phyloP scores from a whole-genome alignment of 1,140 invertebrate species.

The Oedothorax gibbosus region DNA sequence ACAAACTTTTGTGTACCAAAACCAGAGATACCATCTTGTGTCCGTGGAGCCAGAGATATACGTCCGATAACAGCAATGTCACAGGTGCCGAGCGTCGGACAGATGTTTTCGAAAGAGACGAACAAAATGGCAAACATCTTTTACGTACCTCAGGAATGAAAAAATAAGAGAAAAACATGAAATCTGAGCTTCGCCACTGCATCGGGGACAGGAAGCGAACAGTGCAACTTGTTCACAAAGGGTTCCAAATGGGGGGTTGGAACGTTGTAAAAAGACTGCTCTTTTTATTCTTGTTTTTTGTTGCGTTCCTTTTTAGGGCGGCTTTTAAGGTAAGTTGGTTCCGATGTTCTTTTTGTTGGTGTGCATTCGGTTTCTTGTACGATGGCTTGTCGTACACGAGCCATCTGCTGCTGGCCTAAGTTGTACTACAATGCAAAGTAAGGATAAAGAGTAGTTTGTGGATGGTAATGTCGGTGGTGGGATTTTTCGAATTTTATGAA shows the following conservation, averaged over 20 bases:
- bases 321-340: constrained; percentile 16
- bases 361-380: constrained; percentile 17
- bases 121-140: constrained; percentile 26
- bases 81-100: constrained; percentile 22
- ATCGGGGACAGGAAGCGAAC: constrained; percentile 24
- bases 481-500: too few relatives aligned
- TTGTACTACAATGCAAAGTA: constrained; percentile 2
- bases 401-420: constrained; percentile 34
- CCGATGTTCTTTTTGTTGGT: constrained; percentile 53
- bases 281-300: constrained; percentile 19
- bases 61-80: constrained; percentile 18
- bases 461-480: constrained; percentile 6
- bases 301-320: neutral
- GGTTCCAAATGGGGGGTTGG: constrained; percentile 1
- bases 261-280: neutral
- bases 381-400: constrained; percentile 42
- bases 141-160: constrained; percentile 21
- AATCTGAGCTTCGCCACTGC: constrained; percentile 27
- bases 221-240: constrained; percentile 49
- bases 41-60: constrained; percentile 9
- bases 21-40: constrained; percentile 25
- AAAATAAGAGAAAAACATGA: constrained; percentile 17
- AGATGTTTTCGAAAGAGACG: constrained; percentile 21
- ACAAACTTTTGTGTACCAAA: neutral
- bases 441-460: constrained; percentile 1